Evolutionary conservation across 2,113 vertebrate genomes (phyloP).

Genomic region (Malaclemys terrapin): DNA sequence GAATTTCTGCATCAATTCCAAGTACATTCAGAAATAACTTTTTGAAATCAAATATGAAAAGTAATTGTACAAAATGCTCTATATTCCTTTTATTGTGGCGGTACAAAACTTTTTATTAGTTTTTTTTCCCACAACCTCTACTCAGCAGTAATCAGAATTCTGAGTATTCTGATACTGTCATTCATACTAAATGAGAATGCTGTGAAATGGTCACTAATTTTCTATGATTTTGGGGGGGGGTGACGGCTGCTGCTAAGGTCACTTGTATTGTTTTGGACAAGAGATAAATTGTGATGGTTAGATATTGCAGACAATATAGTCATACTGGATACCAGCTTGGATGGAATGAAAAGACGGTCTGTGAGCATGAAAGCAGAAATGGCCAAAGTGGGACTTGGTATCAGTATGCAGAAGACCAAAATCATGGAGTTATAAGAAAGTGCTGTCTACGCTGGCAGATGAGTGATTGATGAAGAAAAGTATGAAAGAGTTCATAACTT

Average conservation of each 20-base stretch:
- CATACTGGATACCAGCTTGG: no score
- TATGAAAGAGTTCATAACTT: no score
- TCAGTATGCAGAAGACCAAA: no score
- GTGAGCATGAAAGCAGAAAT: no score
- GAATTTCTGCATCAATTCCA: background rate
- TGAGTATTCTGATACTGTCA: background rate
- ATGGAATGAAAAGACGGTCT: no score
- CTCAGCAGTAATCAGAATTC: background rate
- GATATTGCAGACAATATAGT: no score
- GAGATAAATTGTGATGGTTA: no score
- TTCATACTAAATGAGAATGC: background rate
- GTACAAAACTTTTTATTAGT: background rate
- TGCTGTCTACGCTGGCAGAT: no score
- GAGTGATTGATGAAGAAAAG: no score
- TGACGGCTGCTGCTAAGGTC: background rate
- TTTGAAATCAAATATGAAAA: background rate
- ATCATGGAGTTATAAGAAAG: no score
- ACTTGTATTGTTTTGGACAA: no score
- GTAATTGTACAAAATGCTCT: background rate
- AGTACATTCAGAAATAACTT: background rate
- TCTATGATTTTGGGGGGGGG: background rate
- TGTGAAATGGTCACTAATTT: background rate
- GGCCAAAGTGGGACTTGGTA: no score
- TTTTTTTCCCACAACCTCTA: background rate
- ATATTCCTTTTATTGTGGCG: background rate